A percentile compares a stretch with the other conserved stretches of the same genome.
These are phyloP conservation scores for Notarius lentiginosus DNA, from an alignment of 2,113 vertebrate genomes.

Conservation along the genomic window DNA sequence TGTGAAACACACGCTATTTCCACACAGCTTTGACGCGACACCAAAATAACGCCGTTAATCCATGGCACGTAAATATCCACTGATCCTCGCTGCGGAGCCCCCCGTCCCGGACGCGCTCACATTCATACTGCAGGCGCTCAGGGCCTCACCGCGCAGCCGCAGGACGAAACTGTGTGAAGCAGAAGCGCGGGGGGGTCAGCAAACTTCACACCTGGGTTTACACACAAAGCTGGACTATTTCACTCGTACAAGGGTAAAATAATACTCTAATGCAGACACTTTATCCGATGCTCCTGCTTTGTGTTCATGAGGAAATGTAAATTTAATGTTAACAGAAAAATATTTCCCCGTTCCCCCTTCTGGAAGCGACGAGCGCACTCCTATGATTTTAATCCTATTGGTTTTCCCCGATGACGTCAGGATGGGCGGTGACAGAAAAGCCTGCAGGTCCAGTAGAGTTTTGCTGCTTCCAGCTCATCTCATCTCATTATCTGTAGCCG, in stretches of 20 bases:
- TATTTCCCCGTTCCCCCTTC: neutral
- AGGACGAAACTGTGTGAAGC: neutral
- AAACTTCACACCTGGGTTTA: neutral
- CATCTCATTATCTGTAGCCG: too few relatives aligned
- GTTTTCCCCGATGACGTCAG: constrained; percentile 67
- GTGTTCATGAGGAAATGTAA: neutral
- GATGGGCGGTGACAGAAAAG: constrained; percentile 22
- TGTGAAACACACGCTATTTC: neutral
- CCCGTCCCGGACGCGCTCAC: neutral
- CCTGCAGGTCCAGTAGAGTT: neutral
- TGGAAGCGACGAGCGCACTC: constrained; percentile 49
- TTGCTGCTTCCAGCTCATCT: neutral
- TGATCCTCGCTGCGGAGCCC: too few relatives aligned
- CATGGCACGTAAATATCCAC: constrained; percentile 6
- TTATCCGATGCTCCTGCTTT: neutral
- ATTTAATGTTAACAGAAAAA: neutral
- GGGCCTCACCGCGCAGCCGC: constrained; percentile 24
- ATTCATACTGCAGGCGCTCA: constrained; percentile 50
- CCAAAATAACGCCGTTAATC: neutral
- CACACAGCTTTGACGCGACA: neutral
- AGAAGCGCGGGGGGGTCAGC: neutral
- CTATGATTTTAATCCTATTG: constrained; percentile 72
- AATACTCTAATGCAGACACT: accelerated
- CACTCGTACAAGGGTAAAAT: neutral
- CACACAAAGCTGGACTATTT: too few relatives aligned